phyloP scores from a whole-genome alignment of 2,113 vertebrate genomes.

The Bettongia penicillata region DNA sequence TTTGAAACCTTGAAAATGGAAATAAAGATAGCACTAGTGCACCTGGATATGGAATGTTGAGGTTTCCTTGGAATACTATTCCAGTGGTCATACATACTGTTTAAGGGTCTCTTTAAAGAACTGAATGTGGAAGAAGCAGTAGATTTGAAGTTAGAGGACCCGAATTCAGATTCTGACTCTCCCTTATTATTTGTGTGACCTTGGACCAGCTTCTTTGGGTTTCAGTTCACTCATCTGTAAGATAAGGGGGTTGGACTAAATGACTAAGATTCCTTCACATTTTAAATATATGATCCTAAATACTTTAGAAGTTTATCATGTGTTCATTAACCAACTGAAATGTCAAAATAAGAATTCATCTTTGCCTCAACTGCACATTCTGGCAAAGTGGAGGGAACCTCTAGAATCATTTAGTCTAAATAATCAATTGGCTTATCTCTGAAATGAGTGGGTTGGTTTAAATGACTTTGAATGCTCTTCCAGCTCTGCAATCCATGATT shows the following conservation, averaged over 20 bases:
- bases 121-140: rapidly evolving
- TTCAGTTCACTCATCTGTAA: background rate
- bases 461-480: background rate
- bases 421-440: background rate
- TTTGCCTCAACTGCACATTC: background rate
- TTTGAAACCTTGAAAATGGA: background rate
- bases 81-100: background rate
- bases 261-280: background rate
- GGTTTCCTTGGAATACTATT: background rate
- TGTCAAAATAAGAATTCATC: background rate
- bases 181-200: background rate
- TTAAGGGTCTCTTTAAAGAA: background rate
- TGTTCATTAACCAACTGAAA: background rate
- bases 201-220: background rate
- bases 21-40: rapidly evolving
- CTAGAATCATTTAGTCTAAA: background rate
- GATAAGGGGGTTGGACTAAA: background rate
- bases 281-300: background rate
- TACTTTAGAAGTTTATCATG: background rate
- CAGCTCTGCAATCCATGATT: background rate
- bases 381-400: background rate
- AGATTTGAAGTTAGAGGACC: background rate
- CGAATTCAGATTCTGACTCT: background rate
- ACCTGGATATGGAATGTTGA: rapidly evolving
- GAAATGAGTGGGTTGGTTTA: background rate